Evolutionary conservation across 2,888 invertebrate genomes (phyloP), one percentile per base, ranked within the genome.

Genomic region (Ditula angustiorana): DNA sequence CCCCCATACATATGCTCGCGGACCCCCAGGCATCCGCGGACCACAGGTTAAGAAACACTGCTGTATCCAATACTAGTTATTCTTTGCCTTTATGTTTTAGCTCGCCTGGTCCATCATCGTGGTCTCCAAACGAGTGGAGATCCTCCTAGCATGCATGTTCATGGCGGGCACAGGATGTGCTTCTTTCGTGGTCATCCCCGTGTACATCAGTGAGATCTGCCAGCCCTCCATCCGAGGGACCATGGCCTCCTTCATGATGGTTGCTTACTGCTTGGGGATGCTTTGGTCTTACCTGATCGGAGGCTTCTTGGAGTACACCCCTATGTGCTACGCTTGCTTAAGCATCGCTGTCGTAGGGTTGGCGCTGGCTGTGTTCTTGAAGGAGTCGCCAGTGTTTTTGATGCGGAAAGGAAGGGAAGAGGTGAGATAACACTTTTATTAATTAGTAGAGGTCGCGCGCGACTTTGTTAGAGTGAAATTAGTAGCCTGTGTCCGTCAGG

Each of bases 141-240:
- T 68, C 2, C 62, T 71, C 7, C 56, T 71, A 1, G 30, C 64
- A 2, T 66, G 61, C 16, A 61, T 73, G 37, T 66, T 73, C 21
- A 1, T 73, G 0, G 64, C 69, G 1, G 73, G 73, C 4, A 13
- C 66, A 5, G 61, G 71, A 2, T 58, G 68, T 5, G 61, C 50
- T 7, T 44, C 46, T 2, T 70, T 70, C 53, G 26, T 72, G 13
- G 53, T 71, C 5, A 66, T 68, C 8, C 71, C 71, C 0, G 65
- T 73, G 1, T 73, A 61, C 52, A 62, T 72, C 28, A 64, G 65
- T 23, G 73, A 73, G 24, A 33, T 73, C 41, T 72, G 73, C 64
- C 67, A 73, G 37, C 66, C 69, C 0, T 58, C 65, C 7, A 66
- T 73, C 5, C 57, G 73, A 7, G 73, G 73, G 1, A 46, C 62